Conservation (phyloP, 2,888 invertebrate species). For the Oeneis ivallda region DNA sequence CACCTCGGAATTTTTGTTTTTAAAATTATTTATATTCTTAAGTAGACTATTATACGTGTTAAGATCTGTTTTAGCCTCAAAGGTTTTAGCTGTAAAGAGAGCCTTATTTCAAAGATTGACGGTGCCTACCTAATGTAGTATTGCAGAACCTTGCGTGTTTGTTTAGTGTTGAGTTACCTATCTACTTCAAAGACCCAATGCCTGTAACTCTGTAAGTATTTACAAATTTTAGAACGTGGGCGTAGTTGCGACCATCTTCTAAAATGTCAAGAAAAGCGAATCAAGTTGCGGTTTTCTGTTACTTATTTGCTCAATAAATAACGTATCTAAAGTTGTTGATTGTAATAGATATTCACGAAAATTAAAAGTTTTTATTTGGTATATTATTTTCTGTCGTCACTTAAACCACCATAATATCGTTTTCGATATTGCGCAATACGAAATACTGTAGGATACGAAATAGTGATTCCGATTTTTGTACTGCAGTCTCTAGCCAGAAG, state of each 20-base stretch:
- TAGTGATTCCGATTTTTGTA: too few relatives aligned
- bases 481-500: too few relatives aligned
- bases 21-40: not conserved
- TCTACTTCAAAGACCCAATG: too few relatives aligned
- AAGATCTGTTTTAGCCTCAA: not conserved
- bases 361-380: not conserved
- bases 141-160: not conserved
- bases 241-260: not conserved
- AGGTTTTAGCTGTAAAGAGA: not conserved
- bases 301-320: not conserved
- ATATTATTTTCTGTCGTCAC: not conserved
- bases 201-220: too few relatives aligned
- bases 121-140: not conserved
- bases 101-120: not conserved
- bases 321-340: not conserved
- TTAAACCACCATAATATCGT: too few relatives aligned
- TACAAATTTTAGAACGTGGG: not conserved
- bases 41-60: too few relatives aligned
- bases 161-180: not conserved
- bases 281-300: not conserved
- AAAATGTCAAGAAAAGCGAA: not conserved
- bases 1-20: not conserved
- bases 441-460: too few relatives aligned
- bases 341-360: not conserved
- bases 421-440: too few relatives aligned